Conservation (phyloP, 2,113 vertebrate genomes). For the Rhegmatorhina hoffmannsi region DNA sequence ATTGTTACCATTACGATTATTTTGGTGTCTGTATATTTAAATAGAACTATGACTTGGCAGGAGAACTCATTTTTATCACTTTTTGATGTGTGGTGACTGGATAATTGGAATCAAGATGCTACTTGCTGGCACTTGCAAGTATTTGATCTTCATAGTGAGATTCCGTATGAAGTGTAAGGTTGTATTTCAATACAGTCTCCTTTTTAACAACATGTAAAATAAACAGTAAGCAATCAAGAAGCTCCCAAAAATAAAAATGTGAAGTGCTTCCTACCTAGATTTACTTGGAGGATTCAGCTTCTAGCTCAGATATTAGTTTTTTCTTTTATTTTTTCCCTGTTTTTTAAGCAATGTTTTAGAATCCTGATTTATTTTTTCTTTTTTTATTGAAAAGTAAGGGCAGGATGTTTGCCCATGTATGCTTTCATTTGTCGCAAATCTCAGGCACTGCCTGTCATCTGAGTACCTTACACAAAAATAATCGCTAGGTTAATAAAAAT, state of each 20-base stretch:
- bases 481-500: constrained; percentile 11
- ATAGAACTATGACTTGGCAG: background rate
- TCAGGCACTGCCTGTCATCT: background rate
- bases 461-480: background rate
- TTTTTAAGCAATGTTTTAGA: background rate
- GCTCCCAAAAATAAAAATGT: background rate
- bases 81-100: background rate
- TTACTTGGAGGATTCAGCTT: background rate
- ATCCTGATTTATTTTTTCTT: background rate
- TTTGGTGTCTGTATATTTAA: background rate
- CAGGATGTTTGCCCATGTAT: background rate
- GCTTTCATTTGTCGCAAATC: background rate
- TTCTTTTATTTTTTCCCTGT: background rate
- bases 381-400: background rate
- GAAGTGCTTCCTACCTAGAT: background rate
- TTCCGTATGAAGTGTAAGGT: background rate
- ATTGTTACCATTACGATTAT: background rate
- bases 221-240: background rate
- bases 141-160: constrained; percentile 11
- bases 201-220: background rate
- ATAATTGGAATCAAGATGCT: constrained; percentile 54
- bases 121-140: constrained; percentile 19
- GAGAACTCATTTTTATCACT: background rate
- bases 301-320: background rate
- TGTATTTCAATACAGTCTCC: background rate